Conservation (phyloP, 1,140 invertebrate genomes). For the Linepithema humile region DNA sequence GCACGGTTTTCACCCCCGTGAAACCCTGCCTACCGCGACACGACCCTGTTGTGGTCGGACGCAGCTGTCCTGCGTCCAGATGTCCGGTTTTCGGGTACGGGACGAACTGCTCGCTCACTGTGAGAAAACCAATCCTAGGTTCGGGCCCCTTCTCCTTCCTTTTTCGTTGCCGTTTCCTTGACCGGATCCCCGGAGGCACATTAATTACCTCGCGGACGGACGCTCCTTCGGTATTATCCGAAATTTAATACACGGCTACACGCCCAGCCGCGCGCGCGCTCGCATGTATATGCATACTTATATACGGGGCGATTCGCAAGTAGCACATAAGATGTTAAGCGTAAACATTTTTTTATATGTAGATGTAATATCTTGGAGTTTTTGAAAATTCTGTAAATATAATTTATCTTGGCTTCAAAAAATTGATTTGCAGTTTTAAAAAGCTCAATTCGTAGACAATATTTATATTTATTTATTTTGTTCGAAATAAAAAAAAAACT, state of each 20-base stretch:
- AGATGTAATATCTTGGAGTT: no score
- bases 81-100: slow-evolving; percentile 75
- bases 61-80: slow-evolving; percentile 80
- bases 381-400: no score
- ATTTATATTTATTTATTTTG: no score
- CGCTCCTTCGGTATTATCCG: slow-evolving; percentile 76
- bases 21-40: slow-evolving; percentile 52
- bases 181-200: slow-evolving; percentile 70
- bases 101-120: slow-evolving; percentile 67
- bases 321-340: not conserved
- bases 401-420: no score
- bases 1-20: slow-evolving; percentile 50
- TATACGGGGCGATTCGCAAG: not conserved
- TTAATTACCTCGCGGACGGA: slow-evolving; percentile 78
- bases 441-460: no score
- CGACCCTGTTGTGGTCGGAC: slow-evolving; percentile 62
- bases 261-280: slow-evolving; percentile 51
- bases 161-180: slow-evolving; percentile 59
- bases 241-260: slow-evolving; percentile 74
- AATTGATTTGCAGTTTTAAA: no score
- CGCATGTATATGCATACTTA: not conserved
- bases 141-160: slow-evolving; percentile 65
- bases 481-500: no score
- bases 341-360: not conserved
- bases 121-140: slow-evolving; percentile 77